phyloP scores from a whole-genome alignment of 2,797 vertebrate genomes.

The Bucorvus abyssinicus region DNA sequence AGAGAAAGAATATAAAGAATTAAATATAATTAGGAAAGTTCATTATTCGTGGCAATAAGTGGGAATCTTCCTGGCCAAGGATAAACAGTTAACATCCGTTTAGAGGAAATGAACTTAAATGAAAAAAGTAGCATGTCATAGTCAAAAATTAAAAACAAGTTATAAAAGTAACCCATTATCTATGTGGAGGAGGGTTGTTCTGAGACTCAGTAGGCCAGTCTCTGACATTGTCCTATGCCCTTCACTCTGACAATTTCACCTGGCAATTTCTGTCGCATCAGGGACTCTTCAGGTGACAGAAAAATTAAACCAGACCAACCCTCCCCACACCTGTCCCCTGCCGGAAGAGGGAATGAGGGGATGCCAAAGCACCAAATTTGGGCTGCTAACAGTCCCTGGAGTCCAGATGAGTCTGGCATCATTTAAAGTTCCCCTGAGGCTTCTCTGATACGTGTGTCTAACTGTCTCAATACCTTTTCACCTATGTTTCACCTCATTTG shows the following conservation, averaged over 20 bases:
- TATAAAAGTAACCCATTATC: background rate
- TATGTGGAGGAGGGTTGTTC: background rate
- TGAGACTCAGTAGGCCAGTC: background rate
- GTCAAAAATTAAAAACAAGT: background rate
- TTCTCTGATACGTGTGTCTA: background rate
- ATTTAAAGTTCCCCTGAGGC: background rate
- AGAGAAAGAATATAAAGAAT: background rate
- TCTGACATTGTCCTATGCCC: background rate
- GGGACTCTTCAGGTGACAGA: background rate
- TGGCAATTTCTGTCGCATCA: background rate
- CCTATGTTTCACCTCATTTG: background rate
- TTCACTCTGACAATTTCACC: background rate
- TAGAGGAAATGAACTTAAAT: background rate
- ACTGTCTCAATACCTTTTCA: background rate
- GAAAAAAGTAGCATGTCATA: background rate
- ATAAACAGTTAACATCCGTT: background rate
- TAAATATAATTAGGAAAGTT: background rate
- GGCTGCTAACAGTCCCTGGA: background rate
- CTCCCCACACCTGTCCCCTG: background rate
- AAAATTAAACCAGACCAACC: background rate
- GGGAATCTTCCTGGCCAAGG: background rate
- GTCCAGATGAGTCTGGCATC: background rate
- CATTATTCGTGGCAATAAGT: background rate
- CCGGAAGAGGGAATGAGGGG: background rate
- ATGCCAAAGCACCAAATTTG: background rate